Evolutionary conservation across 2,113 vertebrate species (phyloP).

Genomic region (Myotis lucifugus): DNA sequence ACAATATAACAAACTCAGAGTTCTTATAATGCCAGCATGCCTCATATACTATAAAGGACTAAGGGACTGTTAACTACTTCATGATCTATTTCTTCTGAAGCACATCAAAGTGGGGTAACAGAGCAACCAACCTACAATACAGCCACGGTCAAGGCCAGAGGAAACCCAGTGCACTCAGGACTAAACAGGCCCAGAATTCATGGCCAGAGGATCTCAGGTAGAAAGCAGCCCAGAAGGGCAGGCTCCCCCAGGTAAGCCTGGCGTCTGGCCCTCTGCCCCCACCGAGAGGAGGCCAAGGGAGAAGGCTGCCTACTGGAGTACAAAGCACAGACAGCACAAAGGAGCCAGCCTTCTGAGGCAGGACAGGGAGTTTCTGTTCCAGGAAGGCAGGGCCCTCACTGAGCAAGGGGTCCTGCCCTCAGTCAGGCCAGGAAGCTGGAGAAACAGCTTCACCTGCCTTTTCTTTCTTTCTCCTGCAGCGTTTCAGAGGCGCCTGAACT

Average conservation of each 20-base stretch:
- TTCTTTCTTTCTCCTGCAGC: conserved; percentile 46
- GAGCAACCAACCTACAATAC: neutral
- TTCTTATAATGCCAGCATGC: neutral
- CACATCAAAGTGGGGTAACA: neutral
- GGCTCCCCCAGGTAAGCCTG: neutral
- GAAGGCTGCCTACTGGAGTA: neutral
- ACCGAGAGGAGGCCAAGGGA: neutral
- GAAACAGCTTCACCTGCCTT: neutral
- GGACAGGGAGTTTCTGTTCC: neutral
- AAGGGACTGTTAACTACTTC: neutral
- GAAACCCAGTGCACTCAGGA: neutral
- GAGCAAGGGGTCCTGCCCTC: neutral
- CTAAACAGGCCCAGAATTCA: neutral
- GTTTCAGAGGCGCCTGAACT: conserved; percentile 66
- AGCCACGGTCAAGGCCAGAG: neutral
- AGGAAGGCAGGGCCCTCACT: neutral
- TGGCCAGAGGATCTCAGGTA: neutral
- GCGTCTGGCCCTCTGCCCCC: neutral
- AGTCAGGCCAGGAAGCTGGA: neutral
- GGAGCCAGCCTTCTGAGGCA: neutral
- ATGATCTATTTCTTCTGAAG: neutral
- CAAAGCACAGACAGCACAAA: neutral
- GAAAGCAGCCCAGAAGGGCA: neutral
- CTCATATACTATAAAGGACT: neutral
- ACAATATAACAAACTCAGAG: neutral